Evolutionary conservation across 2,888 invertebrate species (phyloP).

Genomic region (Eupithecia subfuscata): DNA sequence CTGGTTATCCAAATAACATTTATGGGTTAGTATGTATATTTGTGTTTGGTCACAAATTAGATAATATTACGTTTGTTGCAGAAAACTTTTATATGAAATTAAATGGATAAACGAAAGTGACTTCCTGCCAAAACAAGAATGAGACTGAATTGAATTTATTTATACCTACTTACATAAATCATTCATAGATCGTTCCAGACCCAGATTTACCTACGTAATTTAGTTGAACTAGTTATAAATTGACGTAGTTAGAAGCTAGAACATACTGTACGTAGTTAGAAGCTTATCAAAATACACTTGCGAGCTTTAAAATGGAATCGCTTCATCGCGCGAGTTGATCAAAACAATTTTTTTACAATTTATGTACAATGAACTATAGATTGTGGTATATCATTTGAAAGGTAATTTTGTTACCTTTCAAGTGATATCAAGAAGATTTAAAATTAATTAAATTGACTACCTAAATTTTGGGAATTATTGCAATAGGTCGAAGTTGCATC

Average conservation of each 20-base stretch:
- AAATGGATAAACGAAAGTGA: background rate
- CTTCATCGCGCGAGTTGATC: no score
- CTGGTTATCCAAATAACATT: background rate
- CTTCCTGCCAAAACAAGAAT: background rate
- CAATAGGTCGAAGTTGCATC: no score
- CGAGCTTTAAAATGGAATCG: no score
- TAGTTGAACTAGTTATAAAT: background rate
- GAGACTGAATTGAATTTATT: background rate
- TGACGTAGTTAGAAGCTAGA: background rate
- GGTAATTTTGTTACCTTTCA: no score
- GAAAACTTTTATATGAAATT: background rate
- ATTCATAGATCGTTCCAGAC: background rate
- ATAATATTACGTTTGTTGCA: background rate
- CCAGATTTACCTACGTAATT: background rate
- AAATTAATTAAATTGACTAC: no score
- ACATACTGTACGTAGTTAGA: no score
- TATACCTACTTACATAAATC: background rate
- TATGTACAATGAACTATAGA: no score
- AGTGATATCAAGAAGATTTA: no score
- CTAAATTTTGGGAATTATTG: no score
- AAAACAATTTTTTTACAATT: no score
- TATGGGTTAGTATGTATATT: background rate
- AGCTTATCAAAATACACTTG: no score
- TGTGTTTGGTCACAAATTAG: background rate
- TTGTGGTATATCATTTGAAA: no score